Base-by-base conservation (phyloP, 2,888 invertebrate genomes). In the Pyralis farinalis region DNA sequence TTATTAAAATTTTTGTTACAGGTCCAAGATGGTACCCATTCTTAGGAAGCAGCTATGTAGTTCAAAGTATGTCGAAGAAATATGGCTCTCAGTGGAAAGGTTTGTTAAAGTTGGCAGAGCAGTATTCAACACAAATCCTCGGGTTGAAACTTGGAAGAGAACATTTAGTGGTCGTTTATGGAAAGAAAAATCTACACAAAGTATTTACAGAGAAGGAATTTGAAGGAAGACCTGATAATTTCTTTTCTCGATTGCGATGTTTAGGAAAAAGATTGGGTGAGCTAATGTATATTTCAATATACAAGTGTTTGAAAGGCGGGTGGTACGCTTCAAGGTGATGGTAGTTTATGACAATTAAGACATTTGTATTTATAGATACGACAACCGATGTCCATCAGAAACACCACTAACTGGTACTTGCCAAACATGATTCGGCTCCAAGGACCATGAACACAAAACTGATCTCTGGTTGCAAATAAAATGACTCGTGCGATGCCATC, bases 161-260 rank as follows among this genome's bases (percentile, higher is more conserved):
- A 51, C 71, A 90, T 22, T 70, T 94, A 0, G 91, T 94, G 0
- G 80, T 92, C 0, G 91, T 93, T 1, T 92, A 90, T 12, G 92
- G 93, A 0, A 79, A 90, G 29, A 90, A 92, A 40, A 90, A 92
- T 34, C 90, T 93, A 2, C 90, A 90, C 31, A 91, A 92, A 62
- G 91, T 92, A 4, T 86, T 93, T 31, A 84, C 85, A 0, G 84
- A 89, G 7, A 91, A 91, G 10, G 92, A 92, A 44, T 93, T 94
- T 53, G 93, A 93, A 58, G 94, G 93, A 0, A 85, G 95, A 43
- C 94, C 94, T 0, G 91, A 93, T 52, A 94, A 92, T 20, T 94
- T 93, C 63, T 93, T 94, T 61, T 91, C 93, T 53, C 85, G 91
- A 48, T 70, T 94, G 43, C 85, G 94, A 41, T 91, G 93, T 16